Conservation (phyloP, 1,140 invertebrate species). For the Frieseomelitta varia region DNA sequence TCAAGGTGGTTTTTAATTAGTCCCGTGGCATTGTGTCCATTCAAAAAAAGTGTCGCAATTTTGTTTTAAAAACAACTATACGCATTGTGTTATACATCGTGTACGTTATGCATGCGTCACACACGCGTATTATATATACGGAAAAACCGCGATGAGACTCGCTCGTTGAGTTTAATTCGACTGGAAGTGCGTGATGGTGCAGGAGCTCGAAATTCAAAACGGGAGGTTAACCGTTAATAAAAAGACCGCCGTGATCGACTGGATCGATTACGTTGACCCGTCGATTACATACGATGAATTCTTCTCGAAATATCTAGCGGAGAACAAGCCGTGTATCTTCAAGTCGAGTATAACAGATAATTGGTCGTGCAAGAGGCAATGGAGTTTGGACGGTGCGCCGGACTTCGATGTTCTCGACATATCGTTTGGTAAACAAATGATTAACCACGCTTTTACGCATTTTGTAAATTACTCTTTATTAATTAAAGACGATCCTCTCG, state of each 20-base stretch:
- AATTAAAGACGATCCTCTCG: conserved; percentile 9
- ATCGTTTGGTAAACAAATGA: conserved; percentile 81
- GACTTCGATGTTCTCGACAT: conserved; percentile 85
- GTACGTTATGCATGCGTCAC: background rate
- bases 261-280: conserved; percentile 38
- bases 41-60: conserved; percentile 19
- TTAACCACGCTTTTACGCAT: background rate
- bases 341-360: conserved; percentile 82
- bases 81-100: background rate
- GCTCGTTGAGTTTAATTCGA: conserved; percentile 1
- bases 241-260: conserved; percentile 1
- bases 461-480: background rate
- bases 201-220: conserved; percentile 44
- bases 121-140: background rate
- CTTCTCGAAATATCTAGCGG: conserved; percentile 84
- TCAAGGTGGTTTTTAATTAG: conserved; percentile 49
- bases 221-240: conserved; percentile 7
- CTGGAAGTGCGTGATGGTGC: conserved; percentile 42
- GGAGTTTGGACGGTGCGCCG: conserved; percentile 83
- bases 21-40: background rate
- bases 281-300: conserved; percentile 79
- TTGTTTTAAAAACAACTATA: conserved; percentile 16
- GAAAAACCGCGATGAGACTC: background rate
- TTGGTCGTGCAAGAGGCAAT: conserved; percentile 85
- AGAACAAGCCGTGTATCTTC: conserved; percentile 87